Evolutionary conservation across 1,140 invertebrate genomes (phyloP).

Genomic region (Idris sp.): DNA sequence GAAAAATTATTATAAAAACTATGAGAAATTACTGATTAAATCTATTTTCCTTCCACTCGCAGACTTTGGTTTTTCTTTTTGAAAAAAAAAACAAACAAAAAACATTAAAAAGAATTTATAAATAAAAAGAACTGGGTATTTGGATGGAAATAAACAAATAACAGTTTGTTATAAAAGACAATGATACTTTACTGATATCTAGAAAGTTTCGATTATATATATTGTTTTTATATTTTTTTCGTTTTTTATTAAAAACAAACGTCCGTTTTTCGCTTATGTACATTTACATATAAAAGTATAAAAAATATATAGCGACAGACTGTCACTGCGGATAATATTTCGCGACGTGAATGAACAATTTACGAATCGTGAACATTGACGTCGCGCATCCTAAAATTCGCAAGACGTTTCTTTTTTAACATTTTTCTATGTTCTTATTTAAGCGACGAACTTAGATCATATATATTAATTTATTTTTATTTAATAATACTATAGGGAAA

Average conservation of each 20-base stretch:
- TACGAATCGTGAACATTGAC: slow-evolving; percentile 55
- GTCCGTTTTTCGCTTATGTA: slow-evolving; percentile 32
- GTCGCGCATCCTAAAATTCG: slow-evolving; percentile 31
- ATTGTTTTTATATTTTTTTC: no score
- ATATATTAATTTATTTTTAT: slow-evolving; percentile 32
- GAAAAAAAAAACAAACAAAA: no score
- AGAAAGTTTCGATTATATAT: slow-evolving; percentile 42
- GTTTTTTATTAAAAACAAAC: slow-evolving; percentile 44
- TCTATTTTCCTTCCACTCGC: no score
- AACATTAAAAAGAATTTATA: no score
- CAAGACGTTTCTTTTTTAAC: slow-evolving; percentile 39
- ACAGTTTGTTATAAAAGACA: slow-evolving; percentile 29
- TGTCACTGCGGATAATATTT: slow-evolving; percentile 34
- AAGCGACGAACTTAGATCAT: slow-evolving; percentile 56
- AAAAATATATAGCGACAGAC: slow-evolving; percentile 58
- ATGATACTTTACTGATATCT: slow-evolving; percentile 60
- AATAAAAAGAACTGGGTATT: no score
- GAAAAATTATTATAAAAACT: no score
- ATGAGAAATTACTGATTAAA: no score
- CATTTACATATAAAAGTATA: slow-evolving; percentile 61
- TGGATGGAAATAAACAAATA: slow-evolving; percentile 11
- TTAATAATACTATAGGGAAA: slow-evolving; percentile 38
- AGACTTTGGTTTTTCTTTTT: no score
- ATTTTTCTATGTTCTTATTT: slow-evolving; percentile 34
- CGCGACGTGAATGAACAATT: slow-evolving; percentile 47